Percentiles rank a stretch among this genome's conserved stretches.
These are phyloP conservation scores for Zaprionus nigranus DNA, from an alignment of 1,140 invertebrate genomes.

Conservation along the genomic window DNA sequence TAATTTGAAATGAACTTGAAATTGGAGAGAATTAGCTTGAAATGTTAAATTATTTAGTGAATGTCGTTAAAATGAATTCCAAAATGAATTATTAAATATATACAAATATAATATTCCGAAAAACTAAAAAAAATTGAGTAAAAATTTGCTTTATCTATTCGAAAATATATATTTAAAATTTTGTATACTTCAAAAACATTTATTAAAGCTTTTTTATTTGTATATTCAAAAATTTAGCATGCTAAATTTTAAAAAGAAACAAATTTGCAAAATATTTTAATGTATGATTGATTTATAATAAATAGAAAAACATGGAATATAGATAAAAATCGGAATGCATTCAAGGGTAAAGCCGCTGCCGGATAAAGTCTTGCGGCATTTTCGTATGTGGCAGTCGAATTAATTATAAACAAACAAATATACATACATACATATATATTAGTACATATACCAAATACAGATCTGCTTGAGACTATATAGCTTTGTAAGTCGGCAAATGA, in stretches of 20 bases:
- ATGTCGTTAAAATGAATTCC: too few species aligned
- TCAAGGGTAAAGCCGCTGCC: not conserved
- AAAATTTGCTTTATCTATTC: not conserved
- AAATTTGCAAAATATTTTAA: not conserved
- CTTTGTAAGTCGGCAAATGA: slow-evolving; percentile 60
- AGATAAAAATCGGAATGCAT: slow-evolving; percentile 8
- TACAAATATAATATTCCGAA: not conserved
- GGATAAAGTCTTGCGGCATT: slow-evolving; percentile 18
- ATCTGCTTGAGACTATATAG: slow-evolving; percentile 18
- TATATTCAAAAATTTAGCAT: not conserved
- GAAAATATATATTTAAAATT: too few species aligned
- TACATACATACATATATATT: slow-evolving; percentile 12
- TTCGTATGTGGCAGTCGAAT: slow-evolving; percentile 17
- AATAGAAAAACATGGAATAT: slow-evolving; percentile 3
- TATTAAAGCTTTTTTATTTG: too few species aligned
- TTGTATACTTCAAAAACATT: too few species aligned
- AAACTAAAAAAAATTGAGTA: not conserved
- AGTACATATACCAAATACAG: slow-evolving; percentile 11
- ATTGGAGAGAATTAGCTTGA: slow-evolving; percentile 10
- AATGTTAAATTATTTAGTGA: not conserved
- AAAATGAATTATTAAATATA: not conserved
- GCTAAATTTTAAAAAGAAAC: not conserved
- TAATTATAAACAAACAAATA: not conserved
- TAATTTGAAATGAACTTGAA: too few species aligned
- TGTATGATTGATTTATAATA: not conserved